phyloP scores from a whole-genome alignment of 2,797 vertebrate genomes.

The Eutrigla gurnardus region DNA sequence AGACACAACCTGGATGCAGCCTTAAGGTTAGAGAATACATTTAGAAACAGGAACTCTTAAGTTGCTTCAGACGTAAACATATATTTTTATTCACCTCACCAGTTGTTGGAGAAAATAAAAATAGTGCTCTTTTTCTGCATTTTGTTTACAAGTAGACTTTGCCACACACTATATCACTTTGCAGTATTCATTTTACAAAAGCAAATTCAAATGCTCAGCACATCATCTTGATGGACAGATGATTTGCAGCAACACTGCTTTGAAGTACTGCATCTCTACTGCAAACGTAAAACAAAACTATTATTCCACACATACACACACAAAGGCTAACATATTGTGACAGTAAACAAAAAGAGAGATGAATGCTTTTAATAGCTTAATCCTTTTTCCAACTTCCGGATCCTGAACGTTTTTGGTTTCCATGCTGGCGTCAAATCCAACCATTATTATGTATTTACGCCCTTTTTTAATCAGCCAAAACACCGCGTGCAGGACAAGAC shows the following conservation, averaged over 20 bases:
- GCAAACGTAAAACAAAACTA: background rate
- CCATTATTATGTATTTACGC: background rate
- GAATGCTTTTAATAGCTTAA: background rate
- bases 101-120: background rate
- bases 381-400: background rate
- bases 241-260: too few species aligned
- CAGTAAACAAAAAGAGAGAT: background rate
- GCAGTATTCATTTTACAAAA: background rate
- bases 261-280: too few species aligned
- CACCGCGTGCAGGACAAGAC: background rate
- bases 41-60: constrained; percentile 41
- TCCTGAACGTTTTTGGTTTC: background rate
- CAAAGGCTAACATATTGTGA: background rate
- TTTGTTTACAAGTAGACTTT: background rate
- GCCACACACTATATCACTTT: background rate
- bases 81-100: background rate
- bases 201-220: too few species aligned
- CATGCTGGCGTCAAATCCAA: background rate
- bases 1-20: constrained; percentile 36
- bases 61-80: background rate
- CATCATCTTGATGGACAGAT: too few species aligned
- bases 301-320: background rate
- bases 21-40: constrained; percentile 40
- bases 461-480: background rate
- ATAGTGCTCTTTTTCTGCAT: background rate